phyloP scores from a whole-genome alignment of 2,113 vertebrate species.

The Lucifuga dentata region DNA sequence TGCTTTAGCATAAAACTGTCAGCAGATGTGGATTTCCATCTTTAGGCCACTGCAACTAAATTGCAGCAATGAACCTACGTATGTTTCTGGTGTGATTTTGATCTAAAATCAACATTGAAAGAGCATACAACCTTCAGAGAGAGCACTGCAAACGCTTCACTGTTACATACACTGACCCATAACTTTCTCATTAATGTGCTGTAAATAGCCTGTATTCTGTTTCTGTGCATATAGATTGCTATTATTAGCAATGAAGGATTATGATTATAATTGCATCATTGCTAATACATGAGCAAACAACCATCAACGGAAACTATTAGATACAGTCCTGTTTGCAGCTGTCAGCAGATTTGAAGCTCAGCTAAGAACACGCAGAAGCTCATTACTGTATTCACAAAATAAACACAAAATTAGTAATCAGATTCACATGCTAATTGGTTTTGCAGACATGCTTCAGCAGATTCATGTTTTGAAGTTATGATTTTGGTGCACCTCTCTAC shows the following conservation, averaged over 20 bases:
- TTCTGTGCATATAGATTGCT: not conserved
- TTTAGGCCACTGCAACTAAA: not conserved
- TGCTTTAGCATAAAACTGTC: not conserved
- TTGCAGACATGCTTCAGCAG: conserved; percentile 33
- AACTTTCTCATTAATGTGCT: not conserved
- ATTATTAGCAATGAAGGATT: conserved; percentile 7
- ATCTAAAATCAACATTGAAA: too few relatives aligned
- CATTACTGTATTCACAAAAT: conserved; percentile 24
- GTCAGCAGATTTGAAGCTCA: conserved; percentile 31
- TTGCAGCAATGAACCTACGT: too few relatives aligned
- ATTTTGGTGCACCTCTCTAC: not conserved
- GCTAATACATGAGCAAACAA: conserved; percentile 30
- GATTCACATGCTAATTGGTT: conserved; percentile 41
- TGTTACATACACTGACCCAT: not conserved
- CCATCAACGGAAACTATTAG: conserved; percentile 15
- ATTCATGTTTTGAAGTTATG: not conserved
- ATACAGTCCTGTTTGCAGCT: conserved; percentile 8
- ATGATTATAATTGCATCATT: conserved; percentile 14
- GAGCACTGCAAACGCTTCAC: not conserved
- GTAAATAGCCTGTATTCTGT: not conserved
- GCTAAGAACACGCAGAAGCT: conserved; percentile 24
- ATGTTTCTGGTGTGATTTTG: too few relatives aligned
- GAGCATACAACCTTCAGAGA: not conserved
- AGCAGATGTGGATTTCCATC: not conserved
- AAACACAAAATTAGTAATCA: conserved; percentile 46